Evolutionary conservation across 1,140 invertebrate genomes (phyloP), one percentile per base, ranked within the genome.

Genomic region (Sitodiplosis mosellana): DNA sequence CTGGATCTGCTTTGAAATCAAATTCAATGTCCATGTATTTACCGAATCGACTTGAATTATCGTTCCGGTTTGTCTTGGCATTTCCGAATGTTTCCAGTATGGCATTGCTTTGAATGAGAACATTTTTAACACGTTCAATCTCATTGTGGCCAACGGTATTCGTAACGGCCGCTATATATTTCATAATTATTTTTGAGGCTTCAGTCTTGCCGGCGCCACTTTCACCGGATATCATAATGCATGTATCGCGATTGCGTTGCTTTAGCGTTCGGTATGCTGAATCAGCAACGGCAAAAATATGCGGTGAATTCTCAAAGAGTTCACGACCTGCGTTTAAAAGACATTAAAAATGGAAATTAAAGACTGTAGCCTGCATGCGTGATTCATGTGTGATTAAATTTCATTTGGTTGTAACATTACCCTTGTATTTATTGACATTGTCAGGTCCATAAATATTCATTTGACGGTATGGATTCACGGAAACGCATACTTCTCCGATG

Each of bases 21-120:
- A 97, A 98, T 72, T 96, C 90, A 52, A 98, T 96, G 63, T 97
- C 92, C 92, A 98, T 97, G 64, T 97, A 97, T 66, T 98, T 98
- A 45, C 94, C 94, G 69, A 98, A 97, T 27, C 93, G 75, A 43
- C 90, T 95, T 1, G 90, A 95, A 69, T 97, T 97, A 64, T 97
- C 92, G 68, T 98, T 97, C 42, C 92, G 73, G 57, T 88, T 96
- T 2, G 93, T 98, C 65, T 96, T 95, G 2, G 93, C 93, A 72
- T 97, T 97, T 21, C 93, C 94, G 66, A 97, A 97, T 2, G 92
- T 87, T 68, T 98, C 93, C 52, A 98, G 67, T 53, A 98, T 87
- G 1, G 87, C 78, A 68, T 97, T 98, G 11, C 91, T 95, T 59
- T 96, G 88, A 40, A 97, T 83, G 2, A 97, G 72, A 20, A 97